Percentiles rank a stretch among this genome's conserved stretches.
Evolutionary conservation across 2,888 invertebrate genomes (phyloP).

Genomic region (Iselma pallidipennis): DNA sequence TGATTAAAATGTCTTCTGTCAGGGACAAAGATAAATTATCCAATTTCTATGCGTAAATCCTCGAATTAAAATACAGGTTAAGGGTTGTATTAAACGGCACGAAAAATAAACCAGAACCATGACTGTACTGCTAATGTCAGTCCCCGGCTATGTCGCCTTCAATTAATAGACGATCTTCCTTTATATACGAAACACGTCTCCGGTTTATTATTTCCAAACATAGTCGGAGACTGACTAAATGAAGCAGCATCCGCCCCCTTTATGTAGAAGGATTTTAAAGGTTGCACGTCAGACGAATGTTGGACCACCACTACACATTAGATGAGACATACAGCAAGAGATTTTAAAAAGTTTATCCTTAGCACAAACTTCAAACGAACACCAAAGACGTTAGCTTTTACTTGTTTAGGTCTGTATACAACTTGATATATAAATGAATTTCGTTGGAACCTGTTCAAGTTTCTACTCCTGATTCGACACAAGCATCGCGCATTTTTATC

Average conservation of each 20-base stretch:
- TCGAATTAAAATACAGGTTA: slow-evolving; percentile 26
- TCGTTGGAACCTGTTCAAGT: neutral
- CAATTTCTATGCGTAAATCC: slow-evolving; percentile 25
- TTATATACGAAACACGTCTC: slow-evolving; percentile 35
- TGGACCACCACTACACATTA: neutral
- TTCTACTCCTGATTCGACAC: neutral
- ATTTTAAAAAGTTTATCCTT: neutral
- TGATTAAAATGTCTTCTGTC: slow-evolving; percentile 14
- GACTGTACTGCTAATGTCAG: slow-evolving; percentile 22
- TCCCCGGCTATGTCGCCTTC: slow-evolving; percentile 20
- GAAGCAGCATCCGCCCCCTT: slow-evolving; percentile 23
- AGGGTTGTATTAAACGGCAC: slow-evolving; percentile 18
- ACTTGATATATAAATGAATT: neutral
- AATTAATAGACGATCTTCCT: slow-evolving; percentile 33
- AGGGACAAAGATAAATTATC: slow-evolving; percentile 20
- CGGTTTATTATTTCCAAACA: slow-evolving; percentile 38
- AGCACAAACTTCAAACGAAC: neutral
- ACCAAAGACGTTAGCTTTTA: neutral
- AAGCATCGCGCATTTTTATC: neutral
- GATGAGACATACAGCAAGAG: neutral
- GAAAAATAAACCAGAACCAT: slow-evolving; percentile 24
- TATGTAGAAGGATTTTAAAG: neutral
- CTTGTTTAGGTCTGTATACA: neutral
- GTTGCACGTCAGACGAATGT: neutral
- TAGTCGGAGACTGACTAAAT: slow-evolving; percentile 24